phyloP scores from a whole-genome alignment of 2,113 vertebrate genomes.

The Phycodurus eques region DNA sequence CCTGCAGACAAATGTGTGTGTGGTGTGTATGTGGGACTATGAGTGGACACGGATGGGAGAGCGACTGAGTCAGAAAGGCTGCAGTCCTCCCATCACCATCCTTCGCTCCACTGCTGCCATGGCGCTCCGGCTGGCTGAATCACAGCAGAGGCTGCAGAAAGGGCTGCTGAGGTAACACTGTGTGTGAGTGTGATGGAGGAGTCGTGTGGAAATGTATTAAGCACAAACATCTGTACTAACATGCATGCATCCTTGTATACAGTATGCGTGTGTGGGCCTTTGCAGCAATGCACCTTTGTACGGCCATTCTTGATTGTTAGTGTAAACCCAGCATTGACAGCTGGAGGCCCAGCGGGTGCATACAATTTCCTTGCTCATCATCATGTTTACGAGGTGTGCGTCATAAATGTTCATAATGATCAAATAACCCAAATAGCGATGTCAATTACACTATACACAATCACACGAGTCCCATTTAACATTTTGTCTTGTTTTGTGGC shows the following conservation, averaged over 20 bases:
- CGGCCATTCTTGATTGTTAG: conserved; percentile 12
- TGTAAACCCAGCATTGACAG: conserved; percentile 11
- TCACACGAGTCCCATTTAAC: too few relatives aligned
- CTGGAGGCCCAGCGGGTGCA: background rate
- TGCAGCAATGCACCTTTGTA: background rate
- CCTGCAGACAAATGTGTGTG: conserved; percentile 41
- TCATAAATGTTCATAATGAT: conserved; percentile 9
- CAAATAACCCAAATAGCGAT: conserved; percentile 42
- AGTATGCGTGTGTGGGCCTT: conserved; percentile 10
- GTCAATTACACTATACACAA: background rate
- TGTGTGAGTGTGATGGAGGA: conserved; percentile 6
- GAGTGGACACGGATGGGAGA: conserved; percentile 54
- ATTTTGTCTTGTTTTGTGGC: too few relatives aligned
- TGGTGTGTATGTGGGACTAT: conserved; percentile 15
- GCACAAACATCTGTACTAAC: conserved; percentile 12
- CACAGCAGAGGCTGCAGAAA: conserved; percentile 51
- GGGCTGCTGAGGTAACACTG: conserved; percentile 60
- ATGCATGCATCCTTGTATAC: conserved; percentile 43
- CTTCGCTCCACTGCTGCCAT: conserved; percentile 59
- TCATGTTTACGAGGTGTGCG: conserved; percentile 1
- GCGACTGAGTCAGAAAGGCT: conserved; percentile 59
- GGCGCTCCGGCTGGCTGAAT: conserved; percentile 60
- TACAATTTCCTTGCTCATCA: background rate
- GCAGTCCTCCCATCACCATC: conserved; percentile 58
- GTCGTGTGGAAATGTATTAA: background rate